Base-by-base conservation (phyloP, 2,797 vertebrate species). In the Tiaroga cobitis region DNA sequence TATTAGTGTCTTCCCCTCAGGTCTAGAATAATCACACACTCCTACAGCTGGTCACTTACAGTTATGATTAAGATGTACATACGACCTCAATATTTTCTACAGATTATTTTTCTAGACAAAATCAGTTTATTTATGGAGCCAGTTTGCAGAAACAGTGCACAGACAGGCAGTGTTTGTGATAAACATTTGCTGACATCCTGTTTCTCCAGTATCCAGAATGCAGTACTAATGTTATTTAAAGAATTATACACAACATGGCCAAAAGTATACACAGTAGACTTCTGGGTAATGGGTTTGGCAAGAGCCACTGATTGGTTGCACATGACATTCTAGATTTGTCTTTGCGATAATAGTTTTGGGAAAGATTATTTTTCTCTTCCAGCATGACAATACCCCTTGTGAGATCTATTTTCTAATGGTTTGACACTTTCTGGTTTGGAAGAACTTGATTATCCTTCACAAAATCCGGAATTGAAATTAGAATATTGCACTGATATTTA, bases 101-200 rank as follows among this genome's bases (percentile, higher is more conserved):
- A 54, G 63, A 82, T 78, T 84, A 80, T 84, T 84, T 74, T 74
- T n/a, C 32, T 77, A 13, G 56, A 80, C 78, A 29, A 54, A 15
- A 21, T 56, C 34, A 73, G 79, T 90, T 91, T 92, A 81, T 90
- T 89, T 90, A 83, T 89, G 49, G 69, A 91, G 19, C 86, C 54
- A 84, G 65, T 85, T 54, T 85, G 82, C 39, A 69, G 77, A 77
- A 41, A 86, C 86, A 84, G 83, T 85, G 49, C 80, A 54, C 18
- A 87, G 87, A 82, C 67, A 88, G 88, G 54, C 85, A 26, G 39
- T n/a, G 68, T 77, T 77, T 32, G 67, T 70, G 67, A 84, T 81
- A 90, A 92, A 91, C 83, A 90, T 65, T 18, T 39, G 34, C 46
- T 81, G 39, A 51, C 88, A 88, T 92, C 86, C 85, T 92, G 89